A percentile compares a stretch with the other conserved stretches of the same genome.
Evolutionary conservation across 2,888 invertebrate species (phyloP).

Genomic region (Caenorhabditis zanzibari): DNA sequence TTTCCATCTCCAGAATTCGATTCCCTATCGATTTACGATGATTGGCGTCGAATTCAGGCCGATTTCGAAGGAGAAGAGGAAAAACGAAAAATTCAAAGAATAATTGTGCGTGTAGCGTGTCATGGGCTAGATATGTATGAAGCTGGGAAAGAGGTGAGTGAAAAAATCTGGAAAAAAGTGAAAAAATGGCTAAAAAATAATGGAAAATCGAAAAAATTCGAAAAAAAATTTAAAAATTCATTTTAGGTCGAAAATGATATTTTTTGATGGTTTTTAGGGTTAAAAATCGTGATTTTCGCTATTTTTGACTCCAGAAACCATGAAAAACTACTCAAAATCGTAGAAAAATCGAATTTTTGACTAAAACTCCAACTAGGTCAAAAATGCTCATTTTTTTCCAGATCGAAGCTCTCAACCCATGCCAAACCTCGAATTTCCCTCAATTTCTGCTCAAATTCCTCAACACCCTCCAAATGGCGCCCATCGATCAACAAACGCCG

Average conservation of each 20-base stretch:
- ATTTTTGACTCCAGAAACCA: too few relatives aligned
- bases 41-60: constrained; percentile 5
- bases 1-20: too few relatives aligned
- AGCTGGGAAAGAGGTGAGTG: constrained; percentile 29
- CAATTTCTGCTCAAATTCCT: constrained; percentile 32
- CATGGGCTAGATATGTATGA: constrained; percentile 25
- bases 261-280: too few relatives aligned
- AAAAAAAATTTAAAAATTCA: neutral
- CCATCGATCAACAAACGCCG: neutral
- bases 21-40: constrained; percentile 7
- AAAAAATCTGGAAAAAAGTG: neutral
- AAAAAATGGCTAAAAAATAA: neutral
- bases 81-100: constrained; percentile 17
- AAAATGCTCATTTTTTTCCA: constrained; percentile 17
- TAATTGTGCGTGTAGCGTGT: constrained; percentile 14
- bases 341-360: too few relatives aligned
- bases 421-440: neutral
- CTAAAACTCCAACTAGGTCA: too few relatives aligned
- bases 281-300: too few relatives aligned
- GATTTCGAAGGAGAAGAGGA: neutral
- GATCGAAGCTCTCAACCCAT: constrained; percentile 26
- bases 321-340: too few relatives aligned
- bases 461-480: neutral
- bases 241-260: neutral
- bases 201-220: neutral